phyloP scores from a whole-genome alignment of 1,140 invertebrate genomes.

The Caerostris darwini region DNA sequence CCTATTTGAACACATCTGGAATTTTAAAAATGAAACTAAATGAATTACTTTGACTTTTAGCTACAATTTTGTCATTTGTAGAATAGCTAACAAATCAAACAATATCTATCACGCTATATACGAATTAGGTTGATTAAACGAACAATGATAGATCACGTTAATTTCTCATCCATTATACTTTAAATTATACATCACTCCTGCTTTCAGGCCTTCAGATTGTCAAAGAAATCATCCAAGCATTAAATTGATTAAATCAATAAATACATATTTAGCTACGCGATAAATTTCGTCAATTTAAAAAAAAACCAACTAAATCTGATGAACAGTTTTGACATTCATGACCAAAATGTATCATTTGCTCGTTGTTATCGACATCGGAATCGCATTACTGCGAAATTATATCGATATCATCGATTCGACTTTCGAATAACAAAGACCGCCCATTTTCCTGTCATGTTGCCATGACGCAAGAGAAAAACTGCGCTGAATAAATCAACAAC shows the following conservation, averaged over 20 bases:
- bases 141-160: no score
- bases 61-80: no score
- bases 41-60: no score
- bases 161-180: background rate
- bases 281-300: background rate
- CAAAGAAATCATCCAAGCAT: background rate
- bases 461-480: conserved; percentile 16
- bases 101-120: no score
- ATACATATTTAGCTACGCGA: background rate
- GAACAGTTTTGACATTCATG: background rate
- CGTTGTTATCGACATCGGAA: conserved; percentile 36
- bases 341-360: conserved; percentile 13
- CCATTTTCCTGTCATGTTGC: conserved; percentile 38
- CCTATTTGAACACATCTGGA: no score
- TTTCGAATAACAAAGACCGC: background rate
- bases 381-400: conserved; percentile 52
- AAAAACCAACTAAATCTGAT: background rate
- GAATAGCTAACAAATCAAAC: no score
- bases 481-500: background rate
- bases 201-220: background rate
- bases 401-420: conserved; percentile 48
- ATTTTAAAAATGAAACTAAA: no score
- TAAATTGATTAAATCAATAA: background rate
- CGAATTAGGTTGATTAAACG: no score
- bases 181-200: background rate